Evolutionary conservation across 92 coral and sea anemone species (phyloP).

Genomic region (Umimayanthus kanabou): DNA sequence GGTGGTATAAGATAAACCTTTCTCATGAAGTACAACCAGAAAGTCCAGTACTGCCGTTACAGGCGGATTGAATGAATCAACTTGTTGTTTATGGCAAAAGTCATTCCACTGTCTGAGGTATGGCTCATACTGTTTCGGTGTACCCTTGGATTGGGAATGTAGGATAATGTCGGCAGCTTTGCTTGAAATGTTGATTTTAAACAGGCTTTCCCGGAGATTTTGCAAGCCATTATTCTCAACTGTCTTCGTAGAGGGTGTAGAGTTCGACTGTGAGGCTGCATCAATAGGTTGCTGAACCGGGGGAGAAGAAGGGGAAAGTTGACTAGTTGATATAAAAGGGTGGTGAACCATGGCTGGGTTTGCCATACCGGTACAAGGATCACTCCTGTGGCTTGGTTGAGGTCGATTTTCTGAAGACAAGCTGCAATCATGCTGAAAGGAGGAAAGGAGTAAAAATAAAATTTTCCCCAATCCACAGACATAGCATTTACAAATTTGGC

Average conservation of each 20-base stretch:
- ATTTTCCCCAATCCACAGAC: neutral
- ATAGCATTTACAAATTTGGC: neutral
- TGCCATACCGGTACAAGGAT: constrained; percentile 3
- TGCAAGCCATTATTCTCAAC: constrained; percentile 45
- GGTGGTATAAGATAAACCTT: constrained; percentile 41
- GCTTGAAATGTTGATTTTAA: constrained; percentile 38
- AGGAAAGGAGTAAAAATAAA: constrained; percentile 30
- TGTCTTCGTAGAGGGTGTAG: constrained; percentile 41
- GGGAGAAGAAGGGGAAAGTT: constrained; percentile 44
- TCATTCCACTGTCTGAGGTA: constrained; percentile 41
- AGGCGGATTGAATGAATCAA: constrained; percentile 50
- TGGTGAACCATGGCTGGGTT: constrained; percentile 49
- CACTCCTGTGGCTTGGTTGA: constrained; percentile 2
- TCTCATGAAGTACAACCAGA: constrained; percentile 35
- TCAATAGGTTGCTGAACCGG: constrained; percentile 17
- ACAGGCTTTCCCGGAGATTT: constrained; percentile 38
- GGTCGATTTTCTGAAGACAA: neutral
- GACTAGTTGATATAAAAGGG: constrained; percentile 35
- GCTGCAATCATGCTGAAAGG: neutral
- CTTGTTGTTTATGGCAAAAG: constrained; percentile 50
- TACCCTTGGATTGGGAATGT: constrained; percentile 39
- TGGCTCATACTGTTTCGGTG: constrained; percentile 41
- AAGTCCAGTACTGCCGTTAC: constrained; percentile 38
- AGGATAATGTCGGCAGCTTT: constrained; percentile 48
- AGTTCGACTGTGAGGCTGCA: constrained; percentile 33